phyloP scores from a whole-genome alignment of 2,888 invertebrate genomes.

The Pyrochroa serraticornis region DNA sequence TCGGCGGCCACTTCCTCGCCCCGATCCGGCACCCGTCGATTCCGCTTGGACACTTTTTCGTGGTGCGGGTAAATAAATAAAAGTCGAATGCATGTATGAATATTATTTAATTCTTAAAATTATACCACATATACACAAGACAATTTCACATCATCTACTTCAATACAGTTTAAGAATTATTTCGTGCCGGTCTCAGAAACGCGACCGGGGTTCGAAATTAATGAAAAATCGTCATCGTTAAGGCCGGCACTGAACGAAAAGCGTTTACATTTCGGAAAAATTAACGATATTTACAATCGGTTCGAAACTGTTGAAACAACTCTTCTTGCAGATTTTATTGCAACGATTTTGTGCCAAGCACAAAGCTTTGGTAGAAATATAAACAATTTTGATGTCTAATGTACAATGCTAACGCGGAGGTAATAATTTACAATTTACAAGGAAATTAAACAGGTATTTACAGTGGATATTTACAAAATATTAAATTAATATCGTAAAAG shows the following conservation, averaged over 20 bases:
- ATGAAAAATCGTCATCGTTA: neutral
- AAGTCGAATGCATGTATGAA: constrained; percentile 47
- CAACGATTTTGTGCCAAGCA: constrained; percentile 2
- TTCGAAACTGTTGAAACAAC: no score
- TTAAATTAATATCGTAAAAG: constrained; percentile 25
- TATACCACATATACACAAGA: constrained; percentile 58
- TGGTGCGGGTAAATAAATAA: neutral
- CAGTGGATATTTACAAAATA: constrained; percentile 22
- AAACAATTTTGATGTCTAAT: constrained; percentile 24
- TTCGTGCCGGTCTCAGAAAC: neutral
- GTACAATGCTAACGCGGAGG: constrained; percentile 16
- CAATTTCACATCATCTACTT: constrained; percentile 52
- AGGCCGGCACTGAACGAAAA: neutral
- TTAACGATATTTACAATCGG: constrained; percentile 3
- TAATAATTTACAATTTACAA: constrained; percentile 29
- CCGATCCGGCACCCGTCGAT: no score
- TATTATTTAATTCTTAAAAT: constrained; percentile 57
- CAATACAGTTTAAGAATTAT: no score
- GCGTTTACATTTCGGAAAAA: constrained; percentile 16
- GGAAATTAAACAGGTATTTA: constrained; percentile 13
- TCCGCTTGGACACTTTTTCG: neutral
- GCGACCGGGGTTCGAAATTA: no score
- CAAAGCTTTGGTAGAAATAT: constrained; percentile 31
- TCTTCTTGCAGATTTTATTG: no score
- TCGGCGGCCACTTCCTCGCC: no score